phyloP scores from a whole-genome alignment of 2,113 vertebrate genomes.

The Lycaon pictus region DNA sequence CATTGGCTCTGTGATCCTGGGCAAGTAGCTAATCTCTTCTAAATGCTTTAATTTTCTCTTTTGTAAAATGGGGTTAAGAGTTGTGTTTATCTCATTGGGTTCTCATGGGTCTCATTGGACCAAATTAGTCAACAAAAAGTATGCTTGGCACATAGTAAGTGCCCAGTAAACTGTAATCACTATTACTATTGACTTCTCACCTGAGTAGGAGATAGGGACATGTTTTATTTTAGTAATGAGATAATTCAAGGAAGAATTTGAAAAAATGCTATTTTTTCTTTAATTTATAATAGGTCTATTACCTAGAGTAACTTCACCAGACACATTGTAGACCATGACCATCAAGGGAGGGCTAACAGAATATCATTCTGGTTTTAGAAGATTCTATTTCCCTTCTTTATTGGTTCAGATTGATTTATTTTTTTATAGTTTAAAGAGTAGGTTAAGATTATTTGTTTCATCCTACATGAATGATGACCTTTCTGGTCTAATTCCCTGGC shows the following conservation, averaged over 20 bases:
- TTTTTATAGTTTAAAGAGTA: slow-evolving; percentile 28
- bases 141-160: not conserved
- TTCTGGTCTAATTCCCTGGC: not conserved
- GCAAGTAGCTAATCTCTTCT: not conserved
- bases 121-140: not conserved
- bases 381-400: not conserved
- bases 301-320: not conserved
- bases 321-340: not conserved
- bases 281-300: not conserved
- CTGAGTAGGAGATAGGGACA: not conserved
- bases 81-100: not conserved
- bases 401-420: not conserved
- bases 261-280: not conserved
- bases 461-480: not conserved
- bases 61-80: not conserved
- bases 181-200: not conserved
- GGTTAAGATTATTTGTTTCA: not conserved
- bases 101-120: not conserved
- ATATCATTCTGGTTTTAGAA: not conserved
- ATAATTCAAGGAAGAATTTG: not conserved
- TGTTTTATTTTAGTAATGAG: not conserved
- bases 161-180: not conserved
- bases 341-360: not conserved
- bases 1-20: not conserved
- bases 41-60: not conserved